Percentiles rank a stretch among this genome's conserved stretches.
Evolutionary conservation across 2,113 vertebrate species (phyloP).

Genomic region (Machaerirhynchus nigripectus): DNA sequence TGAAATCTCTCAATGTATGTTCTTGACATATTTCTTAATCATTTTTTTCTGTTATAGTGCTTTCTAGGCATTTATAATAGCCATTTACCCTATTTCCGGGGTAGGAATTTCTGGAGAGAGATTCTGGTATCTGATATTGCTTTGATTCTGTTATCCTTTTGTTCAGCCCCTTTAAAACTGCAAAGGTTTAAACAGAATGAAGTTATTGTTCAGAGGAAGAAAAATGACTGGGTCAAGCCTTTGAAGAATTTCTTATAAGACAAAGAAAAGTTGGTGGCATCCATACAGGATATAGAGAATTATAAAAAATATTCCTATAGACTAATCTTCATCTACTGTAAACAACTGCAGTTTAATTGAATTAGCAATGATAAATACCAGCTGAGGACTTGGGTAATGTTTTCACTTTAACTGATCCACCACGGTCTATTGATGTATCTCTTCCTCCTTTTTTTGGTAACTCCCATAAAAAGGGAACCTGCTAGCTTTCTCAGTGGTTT

Average conservation of each 20-base stretch:
- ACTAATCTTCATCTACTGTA: background rate
- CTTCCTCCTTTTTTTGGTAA: background rate
- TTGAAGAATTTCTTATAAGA: background rate
- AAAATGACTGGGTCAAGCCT: background rate
- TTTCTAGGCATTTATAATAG: background rate
- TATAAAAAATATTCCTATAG: background rate
- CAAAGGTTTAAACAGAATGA: background rate
- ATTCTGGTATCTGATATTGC: background rate
- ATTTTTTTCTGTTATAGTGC: background rate
- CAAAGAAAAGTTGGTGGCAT: background rate
- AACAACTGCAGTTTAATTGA: background rate
- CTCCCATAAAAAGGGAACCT: background rate
- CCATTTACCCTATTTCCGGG: background rate
- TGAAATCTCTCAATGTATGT: background rate
- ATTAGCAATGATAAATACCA: background rate
- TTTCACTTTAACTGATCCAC: background rate
- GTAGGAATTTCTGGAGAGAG: background rate
- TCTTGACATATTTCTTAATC: background rate
- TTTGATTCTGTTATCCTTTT: background rate
- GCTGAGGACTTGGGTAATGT: background rate
- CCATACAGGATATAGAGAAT: background rate
- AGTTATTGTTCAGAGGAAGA: background rate
- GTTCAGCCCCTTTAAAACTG: background rate
- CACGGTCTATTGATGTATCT: rapidly evolving
- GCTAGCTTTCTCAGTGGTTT: background rate